Base-by-base conservation (phyloP, 2,888 invertebrate genomes). In the Diplolepis rosae region DNA sequence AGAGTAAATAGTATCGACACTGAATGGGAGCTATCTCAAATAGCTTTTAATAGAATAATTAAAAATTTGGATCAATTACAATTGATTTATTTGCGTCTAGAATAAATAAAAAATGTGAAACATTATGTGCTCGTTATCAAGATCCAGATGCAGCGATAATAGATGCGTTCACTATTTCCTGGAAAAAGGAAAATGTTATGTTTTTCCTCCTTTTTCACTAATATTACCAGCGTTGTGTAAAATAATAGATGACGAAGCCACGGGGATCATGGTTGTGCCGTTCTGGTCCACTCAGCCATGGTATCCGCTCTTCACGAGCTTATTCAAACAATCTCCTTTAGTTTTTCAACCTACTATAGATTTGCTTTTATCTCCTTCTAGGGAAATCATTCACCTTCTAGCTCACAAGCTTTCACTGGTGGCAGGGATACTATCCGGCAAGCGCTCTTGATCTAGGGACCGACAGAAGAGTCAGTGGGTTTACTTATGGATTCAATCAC, bases 11-110 rank as follows among this genome's bases (percentile, higher is more conserved):
- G 77, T 65, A 32, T 66, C 0, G 77, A 79, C 50, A 30, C 56
- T 0, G 74, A 80, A 71, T 77, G 77, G 76, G 69, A 75, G 56
- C 6, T 78, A 4, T 72, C 70, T 0, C 28, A 67, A 45, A 9
- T 1, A 4, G 66, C 30, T 18, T 78, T 74, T 54, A n/a, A 51
- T 11, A 4, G 18, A 32, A 7, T 50, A 66, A 50, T 32, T 13
- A 50, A n/a, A 11, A 9, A n/a, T 3, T 7, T 1, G n/a, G n/a
- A n/a, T n/a, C n/a, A n/a, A n/a, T n/a, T n/a, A n/a, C n/a, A n/a
- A n/a, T 66, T 66, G 28, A 30, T 50, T 28, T 9, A 15, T n/a
- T 22, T 11, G 18, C 9, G 27, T 9, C 50, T 66, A 18, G 66
- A 66, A 48, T 66, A 50, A 32, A 48, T 50, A 6, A n/a, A 6